Evolutionary conservation across 2,888 invertebrate genomes (phyloP), one percentile per base, ranked within the genome.

Genomic region (Ormyrus rosae): DNA sequence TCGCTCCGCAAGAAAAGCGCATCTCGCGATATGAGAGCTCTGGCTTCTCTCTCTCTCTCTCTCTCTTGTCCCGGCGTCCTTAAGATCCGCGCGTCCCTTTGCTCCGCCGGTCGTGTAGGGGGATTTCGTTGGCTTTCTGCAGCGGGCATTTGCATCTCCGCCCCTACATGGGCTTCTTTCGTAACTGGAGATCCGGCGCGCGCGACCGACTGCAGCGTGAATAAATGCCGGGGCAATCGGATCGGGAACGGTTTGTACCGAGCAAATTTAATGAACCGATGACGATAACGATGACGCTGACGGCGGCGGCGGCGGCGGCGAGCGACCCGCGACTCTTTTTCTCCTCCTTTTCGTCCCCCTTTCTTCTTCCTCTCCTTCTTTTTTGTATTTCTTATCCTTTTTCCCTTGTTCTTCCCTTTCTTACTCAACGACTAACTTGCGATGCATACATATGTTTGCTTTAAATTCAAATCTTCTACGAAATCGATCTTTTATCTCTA

Each of bases 231-330:
- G 55, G 58, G 69, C 67, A 72, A 77, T 77, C 76, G 76, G 80
- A 77, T 72, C 63, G 81, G 56, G 80, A 76, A 72, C 72, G 64
- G 77, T 77, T 81, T 77, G 77, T 77, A 72, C 81, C 77, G 69
- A 81, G 77, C 77, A 78, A 78, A 81, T 77, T 81, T 81, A 77
- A 77, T 73, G 81, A 81, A 78, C 77, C 81, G 77, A 73, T 69
- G 77, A 77, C 77, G 81, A 81, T 77, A 77, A 81, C 77, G 77
- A 81, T 74, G 77, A 75, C 76, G 72, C 72, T 75, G 76, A 77
- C 80, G 75, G 64, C 74, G 64, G 67, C 72, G 58, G 19, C 19
- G 19, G 19, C 19, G 19, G 53, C 55, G 55, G 55, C 7, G 34
- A 46, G 68, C 74, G n/a, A 64, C 53, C 70, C 63, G 51, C 55